Base-by-base conservation (phyloP, 1,140 invertebrate genomes). In the Leptopilina boulardi region DNA sequence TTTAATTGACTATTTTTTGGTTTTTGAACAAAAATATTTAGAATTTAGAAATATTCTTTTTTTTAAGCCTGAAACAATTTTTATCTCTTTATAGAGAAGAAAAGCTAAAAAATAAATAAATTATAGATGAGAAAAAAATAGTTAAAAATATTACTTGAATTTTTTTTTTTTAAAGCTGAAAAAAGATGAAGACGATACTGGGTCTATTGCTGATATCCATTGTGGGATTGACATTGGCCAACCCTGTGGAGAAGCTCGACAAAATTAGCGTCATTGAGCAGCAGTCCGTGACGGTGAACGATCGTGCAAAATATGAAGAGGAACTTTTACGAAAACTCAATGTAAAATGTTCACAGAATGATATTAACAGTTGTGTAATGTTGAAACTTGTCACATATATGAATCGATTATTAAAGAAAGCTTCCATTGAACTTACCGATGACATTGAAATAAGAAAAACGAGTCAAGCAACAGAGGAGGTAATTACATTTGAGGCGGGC, bases 381-480 rank as follows among this genome's bases (percentile, higher is more conserved):
- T 90, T 96, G 3, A 96, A 96, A 88, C 86, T 96, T 76, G 94
- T 96, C 3, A 94, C 94, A 1, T 96, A 96, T 84, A 95, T 96
- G 91, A 96, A 97, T 88, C 92, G 94, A 71, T 92, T 96, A 83
- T 89, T 96, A 85, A 95, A 96, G 86, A 97, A 96, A 76, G 94
- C 95, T 0, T 93, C 94, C 66, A 92, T 96, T 80, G 94, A 95
- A 83, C 85, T 95, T 4, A 93, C 94, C 26, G 95, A 96, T 30
- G 94, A 95, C 79, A 91, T 96, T 56, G 94, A 96, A 87, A 95
- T 97, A 70, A 93, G 94, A 8, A 94, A 96, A 87, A 95, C 94
- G n/a, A 93, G 93, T 70, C 90, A 89, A 54, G 84, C 85, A 0
- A 87, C 87, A 0, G 90, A 91, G 47, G 89, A 91, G 21, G 86